Evolutionary conservation across 2,797 vertebrate genomes (phyloP).

Genomic region (Diplodus puntazzo): DNA sequence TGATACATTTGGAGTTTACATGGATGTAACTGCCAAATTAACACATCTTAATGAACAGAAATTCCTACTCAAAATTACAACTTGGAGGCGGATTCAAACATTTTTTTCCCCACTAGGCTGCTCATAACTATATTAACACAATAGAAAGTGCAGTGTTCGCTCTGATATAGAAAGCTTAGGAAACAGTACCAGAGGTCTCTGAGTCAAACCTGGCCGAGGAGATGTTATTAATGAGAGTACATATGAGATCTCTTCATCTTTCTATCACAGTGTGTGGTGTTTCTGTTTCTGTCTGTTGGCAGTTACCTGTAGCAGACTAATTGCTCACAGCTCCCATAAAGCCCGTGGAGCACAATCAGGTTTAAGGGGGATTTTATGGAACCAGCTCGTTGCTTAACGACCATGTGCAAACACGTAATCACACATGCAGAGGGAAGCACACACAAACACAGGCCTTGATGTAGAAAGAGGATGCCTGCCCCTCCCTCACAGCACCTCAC

Average conservation of each 20-base stretch:
- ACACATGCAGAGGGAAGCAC: conserved; percentile 52
- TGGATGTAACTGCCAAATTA: background rate
- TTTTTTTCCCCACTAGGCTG: background rate
- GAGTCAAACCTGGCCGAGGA: conserved; percentile 18
- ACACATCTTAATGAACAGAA: background rate
- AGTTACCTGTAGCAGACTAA: conserved; percentile 65
- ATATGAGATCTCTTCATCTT: background rate
- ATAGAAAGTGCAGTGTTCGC: background rate
- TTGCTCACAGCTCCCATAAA: conserved; percentile 67
- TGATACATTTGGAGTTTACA: background rate
- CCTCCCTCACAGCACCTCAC: conserved; percentile 60
- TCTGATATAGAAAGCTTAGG: background rate
- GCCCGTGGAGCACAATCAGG: conserved; percentile 45
- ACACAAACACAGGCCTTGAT: conserved; percentile 62
- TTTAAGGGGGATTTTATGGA: conserved; percentile 75
- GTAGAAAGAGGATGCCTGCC: conserved; percentile 58
- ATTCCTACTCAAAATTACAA: background rate
- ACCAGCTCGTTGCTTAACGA: conserved; percentile 67
- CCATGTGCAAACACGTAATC: conserved; percentile 75
- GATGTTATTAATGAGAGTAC: conserved; percentile 9
- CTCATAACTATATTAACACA: background rate
- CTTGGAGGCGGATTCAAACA: background rate
- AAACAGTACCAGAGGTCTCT: background rate
- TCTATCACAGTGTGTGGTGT: conserved; percentile 22
- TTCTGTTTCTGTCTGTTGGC: conserved; percentile 31